Evolutionary conservation across 2,888 invertebrate species (phyloP), one percentile per base, ranked within the genome.

Genomic region (Tridacna gigas): DNA sequence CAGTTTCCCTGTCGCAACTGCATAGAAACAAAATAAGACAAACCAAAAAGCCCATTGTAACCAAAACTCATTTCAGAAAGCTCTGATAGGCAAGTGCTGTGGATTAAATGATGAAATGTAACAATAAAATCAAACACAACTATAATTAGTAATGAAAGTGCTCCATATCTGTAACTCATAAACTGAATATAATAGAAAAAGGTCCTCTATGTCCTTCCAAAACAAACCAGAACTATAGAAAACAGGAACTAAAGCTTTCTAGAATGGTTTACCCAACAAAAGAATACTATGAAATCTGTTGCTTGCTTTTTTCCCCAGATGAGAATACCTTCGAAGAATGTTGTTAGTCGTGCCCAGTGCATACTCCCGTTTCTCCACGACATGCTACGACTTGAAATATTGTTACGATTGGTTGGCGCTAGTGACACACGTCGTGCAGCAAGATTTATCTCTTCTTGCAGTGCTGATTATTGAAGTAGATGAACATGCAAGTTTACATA

Each of bases 351-450:
- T 82, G 91, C 92, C 93, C 93, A 93, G 88, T 93, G 92, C 89
- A 94, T 90, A 91, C 94, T 94, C 84, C 94, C 93, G 83, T 94
- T 93, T 89, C 94, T 91, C 94, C 94, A 94, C 77, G 93, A 94
- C 91, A 94, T 90, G 90, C 93, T 94, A 90, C 94, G 93, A 86
- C 91, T 91, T 89, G 93, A 93, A 80, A 93, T 91, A 90, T 93
- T 94, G 90, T 94, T 94, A 86, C 94, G 93, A 91, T 94, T 94
- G 89, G 92, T 91, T 37, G 94, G 94, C 74, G 94, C 94, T 61
- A 95, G 93, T 73, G 94, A 94, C 82, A 95, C 94, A 79, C 95
- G 93, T 66, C 95, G 91, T 51, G 94, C 94, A 80, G 93, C 93
- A 90, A 94, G 88, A 90, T 91, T 92, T 82, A 94, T 89, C 88